Evolutionary conservation across 2,113 vertebrate genomes (phyloP).

Genomic region (Mohoua ochrocephala): DNA sequence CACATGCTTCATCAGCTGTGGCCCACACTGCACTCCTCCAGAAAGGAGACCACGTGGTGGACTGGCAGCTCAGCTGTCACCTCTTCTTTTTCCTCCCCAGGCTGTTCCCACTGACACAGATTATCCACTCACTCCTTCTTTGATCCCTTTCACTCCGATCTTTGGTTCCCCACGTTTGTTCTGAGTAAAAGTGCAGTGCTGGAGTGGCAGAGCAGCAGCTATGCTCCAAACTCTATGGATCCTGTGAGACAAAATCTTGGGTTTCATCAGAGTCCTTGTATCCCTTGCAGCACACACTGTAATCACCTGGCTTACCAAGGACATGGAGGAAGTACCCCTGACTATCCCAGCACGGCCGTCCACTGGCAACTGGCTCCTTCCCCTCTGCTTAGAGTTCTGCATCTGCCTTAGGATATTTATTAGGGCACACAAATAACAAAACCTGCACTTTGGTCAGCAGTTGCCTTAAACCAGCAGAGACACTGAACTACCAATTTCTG

Average conservation of each 20-base stretch:
- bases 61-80: neutral
- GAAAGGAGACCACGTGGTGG: neutral
- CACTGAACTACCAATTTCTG: neutral
- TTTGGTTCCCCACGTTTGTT: neutral
- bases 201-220: neutral
- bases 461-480: neutral
- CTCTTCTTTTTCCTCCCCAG: neutral
- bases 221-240: neutral
- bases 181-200: rapidly evolving
- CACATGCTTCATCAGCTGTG: neutral
- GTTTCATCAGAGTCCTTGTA: neutral
- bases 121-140: neutral
- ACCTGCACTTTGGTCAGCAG: neutral
- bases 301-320: neutral
- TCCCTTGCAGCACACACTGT: neutral
- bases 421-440: neutral
- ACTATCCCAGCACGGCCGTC: neutral
- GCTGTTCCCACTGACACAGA: neutral
- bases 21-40: neutral
- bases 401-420: neutral
- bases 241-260: neutral
- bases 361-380: neutral
- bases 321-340: neutral
- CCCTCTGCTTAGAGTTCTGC: neutral
- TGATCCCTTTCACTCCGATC: rapidly evolving